Base-by-base conservation (phyloP, 2,113 vertebrate species). In the Nycticebus coucang region DNA sequence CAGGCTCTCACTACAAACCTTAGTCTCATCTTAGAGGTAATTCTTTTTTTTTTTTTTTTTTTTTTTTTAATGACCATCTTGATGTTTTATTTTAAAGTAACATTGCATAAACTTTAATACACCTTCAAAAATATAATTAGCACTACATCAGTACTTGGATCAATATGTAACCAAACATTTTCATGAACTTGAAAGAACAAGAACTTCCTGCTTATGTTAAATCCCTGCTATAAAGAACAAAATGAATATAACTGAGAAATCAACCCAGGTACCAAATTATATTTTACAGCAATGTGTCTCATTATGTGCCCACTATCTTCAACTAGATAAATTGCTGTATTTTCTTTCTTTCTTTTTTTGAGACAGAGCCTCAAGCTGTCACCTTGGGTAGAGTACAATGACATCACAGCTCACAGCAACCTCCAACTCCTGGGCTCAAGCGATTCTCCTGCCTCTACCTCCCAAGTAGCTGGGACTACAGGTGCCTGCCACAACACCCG, bases 1-100 rank as follows among this genome's bases (percentile, higher is more conserved):
- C 99, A 99, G 97, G 99, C 99, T 71, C 99, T 99, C 82, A 99
- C 99, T 96, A 99, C 99, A 1, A 99, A 99, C 68, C 92, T 99
- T 97, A 98, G 60, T 41, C 99, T 99, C 94, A 99, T 99, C 96
- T 96, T 99, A 91, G 99, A 99, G 99, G 99, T 99, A n/a, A n/a
- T n/a, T n/a, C n/a, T n/a, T n/a, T n/a, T n/a, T n/a, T n/a, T n/a
- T n/a, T n/a, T n/a, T n/a, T n/a, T n/a, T n/a, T n/a, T 87, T 10
- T 26, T 60, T 60, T 53, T 77, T 87, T 53, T 79, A 83, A 94
- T 41, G 45, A 41, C 69, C 19, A 66, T n/a, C 7, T 12, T 81
- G 28, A 57, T 28, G 26, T 33, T 57, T 86, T 74, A 85, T 89
- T 86, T 94, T 75, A 84, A 87, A 86, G 69, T 37, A 89, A 89